Evolutionary conservation across 2,797 vertebrate genomes (phyloP), one percentile per base, ranked within the genome.

Genomic region (Monodelphis domestica): DNA sequence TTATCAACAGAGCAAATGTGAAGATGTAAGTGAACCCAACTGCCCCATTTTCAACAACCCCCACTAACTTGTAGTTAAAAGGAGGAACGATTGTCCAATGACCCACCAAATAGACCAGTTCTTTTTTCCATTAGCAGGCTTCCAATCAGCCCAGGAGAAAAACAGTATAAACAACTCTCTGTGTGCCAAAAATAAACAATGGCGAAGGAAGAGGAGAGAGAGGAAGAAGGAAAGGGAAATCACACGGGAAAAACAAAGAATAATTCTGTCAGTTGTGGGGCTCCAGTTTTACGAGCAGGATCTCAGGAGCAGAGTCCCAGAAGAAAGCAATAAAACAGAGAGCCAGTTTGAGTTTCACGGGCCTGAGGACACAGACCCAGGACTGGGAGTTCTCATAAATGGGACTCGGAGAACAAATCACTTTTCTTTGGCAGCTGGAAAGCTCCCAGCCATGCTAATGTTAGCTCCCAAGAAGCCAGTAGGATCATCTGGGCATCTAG

Each of bases 21-120:
- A 52, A 91, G 87, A 89, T 89, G 38, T 91, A 94, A 93, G 50
- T 54, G 57, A 95, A 95, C 38, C n/a, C 53, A 57, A 84, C 26
- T 29, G 12, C 78, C 94, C 70, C 91, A 24, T 54, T 92, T 55
- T 56, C 50, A 28, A 6, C 38, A 24, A 89, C 54, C 55, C 29
- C 93, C 38, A 21, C 94, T 90, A 88, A 91, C 59, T 90, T 9
- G 54, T 26, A 53, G 54, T 51, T 78, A 29, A 59, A 52, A 87
- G 38, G 84, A 89, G 90, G 91, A 92, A 54, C 91, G n/a, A 53
- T 17, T 5, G 0, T n/a, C 90, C 53, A 45, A 92, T n/a, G 87
- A 78, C 84, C n/a, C 3, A 63, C 52, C 11, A 1, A 4, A 4
- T 11, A 26, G 24, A 54, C 12, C 54, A 30, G 28, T n/a, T 33